Conservation (phyloP, 2,888 invertebrate species). For the Kryphioiulus occultus region DNA sequence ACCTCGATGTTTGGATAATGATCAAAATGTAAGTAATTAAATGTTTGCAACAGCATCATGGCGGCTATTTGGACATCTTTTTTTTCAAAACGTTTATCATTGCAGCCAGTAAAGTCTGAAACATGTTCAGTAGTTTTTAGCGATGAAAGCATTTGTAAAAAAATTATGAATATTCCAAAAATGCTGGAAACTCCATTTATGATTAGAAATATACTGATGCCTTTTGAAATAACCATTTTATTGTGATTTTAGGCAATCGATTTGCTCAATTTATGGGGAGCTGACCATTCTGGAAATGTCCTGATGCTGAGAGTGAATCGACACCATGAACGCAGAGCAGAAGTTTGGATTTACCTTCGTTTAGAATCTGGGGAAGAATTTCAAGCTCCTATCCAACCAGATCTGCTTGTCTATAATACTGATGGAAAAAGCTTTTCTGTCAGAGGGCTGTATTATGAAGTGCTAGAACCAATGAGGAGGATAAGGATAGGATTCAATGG, state of each 20-base stretch:
- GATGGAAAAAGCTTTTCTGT: slow-evolving; percentile 57
- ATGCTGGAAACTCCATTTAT: too few relatives aligned
- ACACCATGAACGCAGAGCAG: slow-evolving; percentile 66
- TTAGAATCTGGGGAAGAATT: slow-evolving; percentile 63
- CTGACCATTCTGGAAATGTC: slow-evolving; percentile 68
- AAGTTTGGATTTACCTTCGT: slow-evolving; percentile 68
- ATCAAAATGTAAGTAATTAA: slow-evolving; percentile 17
- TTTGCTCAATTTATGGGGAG: slow-evolving; percentile 66
- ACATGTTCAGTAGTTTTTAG: too few relatives aligned
- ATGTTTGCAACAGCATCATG: too few relatives aligned
- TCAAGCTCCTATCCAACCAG: slow-evolving; percentile 68
- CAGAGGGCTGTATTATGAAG: slow-evolving; percentile 68
- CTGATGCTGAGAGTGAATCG: slow-evolving; percentile 68
- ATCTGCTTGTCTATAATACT: slow-evolving; percentile 64
- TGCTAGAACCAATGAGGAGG: slow-evolving; percentile 69
- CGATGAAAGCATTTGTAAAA: too few relatives aligned
- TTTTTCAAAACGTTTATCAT: too few relatives aligned
- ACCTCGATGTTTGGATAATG: not conserved
- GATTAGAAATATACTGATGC: too few relatives aligned
- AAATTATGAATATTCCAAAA: too few relatives aligned
- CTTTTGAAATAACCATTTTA: not conserved
- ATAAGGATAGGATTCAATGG: slow-evolving; percentile 76
- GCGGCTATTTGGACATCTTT: too few relatives aligned
- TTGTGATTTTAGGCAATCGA: slow-evolving; percentile 62
- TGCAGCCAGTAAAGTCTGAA: too few relatives aligned